Percentiles rank a stretch among this genome's conserved stretches.
These are phyloP conservation scores for Zonitis immaculata DNA, from an alignment of 2,888 invertebrate genomes.

Conservation along the genomic window DNA sequence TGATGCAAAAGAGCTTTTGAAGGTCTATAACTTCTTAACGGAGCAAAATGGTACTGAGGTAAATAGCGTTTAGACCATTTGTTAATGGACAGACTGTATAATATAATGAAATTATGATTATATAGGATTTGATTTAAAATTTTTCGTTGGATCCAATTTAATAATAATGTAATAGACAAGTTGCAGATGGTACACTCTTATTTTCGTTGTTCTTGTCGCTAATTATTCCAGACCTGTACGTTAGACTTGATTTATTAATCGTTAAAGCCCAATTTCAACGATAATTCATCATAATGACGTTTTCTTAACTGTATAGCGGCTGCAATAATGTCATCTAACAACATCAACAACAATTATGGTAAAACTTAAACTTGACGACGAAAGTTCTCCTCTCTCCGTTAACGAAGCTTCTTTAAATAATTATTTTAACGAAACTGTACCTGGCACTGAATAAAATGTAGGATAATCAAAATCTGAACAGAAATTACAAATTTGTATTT, in stretches of 20 bases:
- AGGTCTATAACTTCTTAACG: too few relatives aligned
- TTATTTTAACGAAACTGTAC: background rate
- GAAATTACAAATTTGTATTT: too few relatives aligned
- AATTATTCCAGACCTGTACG: slow-evolving; percentile 12
- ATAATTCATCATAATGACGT: slow-evolving; percentile 17
- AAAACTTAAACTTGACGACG: background rate
- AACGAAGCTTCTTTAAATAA: background rate
- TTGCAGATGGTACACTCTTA: too few relatives aligned
- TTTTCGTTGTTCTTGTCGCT: slow-evolving; percentile 2
- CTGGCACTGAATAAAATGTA: background rate
- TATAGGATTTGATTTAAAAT: too few relatives aligned
- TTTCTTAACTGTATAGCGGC: slow-evolving; percentile 3
- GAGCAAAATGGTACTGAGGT: too few relatives aligned
- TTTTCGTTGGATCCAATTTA: too few relatives aligned
- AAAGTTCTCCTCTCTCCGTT: background rate
- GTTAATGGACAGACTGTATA: too few relatives aligned
- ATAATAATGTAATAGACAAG: too few relatives aligned
- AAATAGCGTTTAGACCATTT: too few relatives aligned
- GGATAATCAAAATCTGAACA: too few relatives aligned
- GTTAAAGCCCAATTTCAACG: slow-evolving; percentile 15
- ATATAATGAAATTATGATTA: too few relatives aligned
- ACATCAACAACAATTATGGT: slow-evolving; percentile 5
- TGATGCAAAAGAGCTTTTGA: too few relatives aligned
- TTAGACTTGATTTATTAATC: slow-evolving; percentile 17
- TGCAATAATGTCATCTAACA: slow-evolving; percentile 4